Base-by-base conservation (phyloP, 2,113 vertebrate species). In the Tringa solitaria region DNA sequence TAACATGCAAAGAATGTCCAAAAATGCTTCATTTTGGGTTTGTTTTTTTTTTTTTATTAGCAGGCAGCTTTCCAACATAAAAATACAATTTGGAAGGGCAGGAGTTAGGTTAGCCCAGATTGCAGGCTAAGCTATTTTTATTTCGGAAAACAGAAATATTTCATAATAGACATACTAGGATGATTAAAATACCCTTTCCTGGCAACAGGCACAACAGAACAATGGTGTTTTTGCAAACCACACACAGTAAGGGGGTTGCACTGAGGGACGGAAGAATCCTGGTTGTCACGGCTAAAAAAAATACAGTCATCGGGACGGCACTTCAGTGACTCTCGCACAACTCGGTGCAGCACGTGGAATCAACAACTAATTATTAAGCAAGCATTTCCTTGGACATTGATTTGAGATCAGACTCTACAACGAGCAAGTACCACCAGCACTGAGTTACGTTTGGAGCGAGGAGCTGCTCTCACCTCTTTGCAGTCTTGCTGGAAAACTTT, bases 141-240 rank as follows among this genome's bases (percentile, higher is more conserved):
- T 80, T 79, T 69, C 1, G 5, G 46, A 90, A 91, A 73, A 20
- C 43, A 89, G 77, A 95, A 93, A 78, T 83, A 53, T 81, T 79
- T 95, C 41, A 35, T 89, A 68, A 84, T 26, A 73, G 43, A 56
- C 4, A 1, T 24, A 46, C 33, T 35, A 18, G 43, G 63, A 60
- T 23, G 64, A 67, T 93, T 92, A 72, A 92, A 92, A 92, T 61
- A 69, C 45, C 33, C 80, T 89, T 96, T 81, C 77, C 73, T 92
- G 80, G 83, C 33, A 89, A 56, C 53, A 45, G 51, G 19, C 35
- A 1, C 33, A 72, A 56, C 73, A 75, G 50, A 33, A 90, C 69
- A 65, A 69, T 54, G 45, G 60, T 75, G 68, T 23, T 90, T 94
- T 74, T 81, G 74, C 69, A 84, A 84, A 73, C 48, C 18, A 10